Percentiles rank a stretch among this genome's conserved stretches.
These are phyloP conservation scores for Rhynchophorus ferrugineus DNA, from an alignment of 1,140 invertebrate species.

Conservation along the genomic window DNA sequence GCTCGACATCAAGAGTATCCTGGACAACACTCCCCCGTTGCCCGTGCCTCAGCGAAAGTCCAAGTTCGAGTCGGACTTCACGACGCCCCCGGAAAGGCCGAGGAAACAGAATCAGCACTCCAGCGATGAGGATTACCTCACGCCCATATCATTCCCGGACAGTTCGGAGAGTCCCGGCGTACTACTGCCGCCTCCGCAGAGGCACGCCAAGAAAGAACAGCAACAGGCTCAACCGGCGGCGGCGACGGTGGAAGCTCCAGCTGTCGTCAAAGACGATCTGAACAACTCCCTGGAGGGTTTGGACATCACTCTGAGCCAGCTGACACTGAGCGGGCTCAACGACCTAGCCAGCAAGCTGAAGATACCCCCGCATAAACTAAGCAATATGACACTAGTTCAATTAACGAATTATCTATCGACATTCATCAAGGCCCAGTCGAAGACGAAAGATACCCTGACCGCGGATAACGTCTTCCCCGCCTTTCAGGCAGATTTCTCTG, in stretches of 20 bases:
- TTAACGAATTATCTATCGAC: slow-evolving; percentile 69
- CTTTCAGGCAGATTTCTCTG: slow-evolving; percentile 53
- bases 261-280: slow-evolving; percentile 29
- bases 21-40: slow-evolving; percentile 48
- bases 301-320: slow-evolving; percentile 72
- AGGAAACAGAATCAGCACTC: slow-evolving; percentile 36
- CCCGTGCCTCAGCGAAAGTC: slow-evolving; percentile 55
- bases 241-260: slow-evolving; percentile 24
- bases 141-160: slow-evolving; percentile 45
- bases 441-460: slow-evolving; percentile 22
- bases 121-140: slow-evolving; percentile 53
- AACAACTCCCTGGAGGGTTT: slow-evolving; percentile 42
- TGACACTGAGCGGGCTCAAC: slow-evolving; percentile 70
- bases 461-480: slow-evolving; percentile 30
- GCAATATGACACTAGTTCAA: slow-evolving; percentile 76
- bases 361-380: slow-evolving; percentile 67
- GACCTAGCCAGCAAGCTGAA: slow-evolving; percentile 67
- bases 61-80: slow-evolving; percentile 44
- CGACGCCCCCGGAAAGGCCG: slow-evolving; percentile 38
- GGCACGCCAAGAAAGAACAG: slow-evolving; percentile 26
- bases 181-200: slow-evolving; percentile 40
- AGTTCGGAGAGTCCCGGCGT: slow-evolving; percentile 8
- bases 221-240: too few relatives aligned
- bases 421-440: slow-evolving; percentile 46
- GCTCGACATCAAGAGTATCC: slow-evolving; percentile 30